phyloP scores from a whole-genome alignment of 2,888 invertebrate genomes.

The Autographa gamma region DNA sequence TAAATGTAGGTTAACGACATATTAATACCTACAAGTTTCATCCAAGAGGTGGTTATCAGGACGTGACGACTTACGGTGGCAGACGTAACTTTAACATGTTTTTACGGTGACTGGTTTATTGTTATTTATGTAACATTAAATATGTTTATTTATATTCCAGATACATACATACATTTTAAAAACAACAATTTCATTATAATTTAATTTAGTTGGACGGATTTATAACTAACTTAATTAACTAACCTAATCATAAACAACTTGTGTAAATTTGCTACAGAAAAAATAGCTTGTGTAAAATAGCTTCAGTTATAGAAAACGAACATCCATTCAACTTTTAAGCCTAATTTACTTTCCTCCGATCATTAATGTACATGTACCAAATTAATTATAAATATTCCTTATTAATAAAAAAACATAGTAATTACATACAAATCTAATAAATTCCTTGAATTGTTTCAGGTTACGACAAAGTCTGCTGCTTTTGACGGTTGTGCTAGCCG shows the following conservation, averaged over 20 bases:
- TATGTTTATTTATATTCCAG: constrained; percentile 36
- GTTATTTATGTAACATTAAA: constrained; percentile 39
- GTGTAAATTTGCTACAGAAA: too few relatives aligned
- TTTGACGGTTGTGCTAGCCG: constrained; percentile 68
- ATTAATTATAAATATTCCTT: too few relatives aligned
- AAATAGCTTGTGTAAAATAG: too few relatives aligned
- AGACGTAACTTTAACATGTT: constrained; percentile 35
- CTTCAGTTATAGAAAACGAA: background rate
- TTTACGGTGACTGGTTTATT: constrained; percentile 40
- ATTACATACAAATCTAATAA: constrained; percentile 13
- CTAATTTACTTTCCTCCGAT: too few relatives aligned
- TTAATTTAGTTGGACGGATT: constrained; percentile 18
- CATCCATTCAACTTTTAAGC: too few relatives aligned
- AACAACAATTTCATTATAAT: constrained; percentile 13
- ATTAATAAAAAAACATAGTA: too few relatives aligned
- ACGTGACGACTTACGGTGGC: constrained; percentile 40
- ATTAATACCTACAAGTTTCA: constrained; percentile 50
- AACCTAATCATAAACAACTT: background rate
- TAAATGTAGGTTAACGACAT: constrained; percentile 58
- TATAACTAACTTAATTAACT: too few relatives aligned
- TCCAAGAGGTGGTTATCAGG: constrained; percentile 24
- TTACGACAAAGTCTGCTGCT: constrained; percentile 77
- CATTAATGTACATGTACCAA: too few relatives aligned
- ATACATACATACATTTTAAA: constrained; percentile 20
- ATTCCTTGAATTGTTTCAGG: constrained; percentile 73